phyloP scores from a whole-genome alignment of 2,888 invertebrate species.

The Caenorhabditis uteleia region DNA sequence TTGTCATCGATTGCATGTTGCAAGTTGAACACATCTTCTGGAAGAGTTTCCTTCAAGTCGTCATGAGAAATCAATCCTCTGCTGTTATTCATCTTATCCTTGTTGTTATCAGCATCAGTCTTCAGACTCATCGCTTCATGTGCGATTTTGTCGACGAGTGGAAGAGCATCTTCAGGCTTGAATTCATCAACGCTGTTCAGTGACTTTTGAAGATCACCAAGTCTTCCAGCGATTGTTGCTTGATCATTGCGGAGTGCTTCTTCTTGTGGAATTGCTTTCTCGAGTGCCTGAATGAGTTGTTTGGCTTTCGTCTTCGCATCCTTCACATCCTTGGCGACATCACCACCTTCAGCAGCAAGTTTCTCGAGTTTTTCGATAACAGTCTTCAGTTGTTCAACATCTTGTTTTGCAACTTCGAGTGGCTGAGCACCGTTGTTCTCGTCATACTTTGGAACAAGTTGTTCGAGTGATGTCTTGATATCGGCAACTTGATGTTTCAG shows the following conservation, averaged over 20 bases:
- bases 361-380: constrained; percentile 15
- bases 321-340: constrained; percentile 33
- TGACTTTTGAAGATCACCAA: constrained; percentile 16
- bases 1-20: constrained; percentile 23
- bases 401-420: constrained; percentile 20
- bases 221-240: constrained; percentile 10
- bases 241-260: constrained; percentile 22
- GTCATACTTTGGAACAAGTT: constrained; percentile 10
- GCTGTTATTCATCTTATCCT: constrained; percentile 9
- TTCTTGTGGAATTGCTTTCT: constrained; percentile 26
- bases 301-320: constrained; percentile 39
- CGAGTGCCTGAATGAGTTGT: constrained; percentile 30
- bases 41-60: constrained; percentile 17
- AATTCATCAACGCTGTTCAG: constrained; percentile 16
- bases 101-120: constrained; percentile 13
- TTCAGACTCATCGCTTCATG: constrained; percentile 28
- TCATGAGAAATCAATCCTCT: constrained; percentile 18
- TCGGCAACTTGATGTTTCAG: constrained; percentile 6
- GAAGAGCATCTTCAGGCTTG: constrained; percentile 22
- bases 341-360: constrained; percentile 17
- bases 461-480: constrained; percentile 6
- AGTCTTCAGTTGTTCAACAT: constrained; percentile 11
- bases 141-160: constrained; percentile 30
- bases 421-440: too few relatives aligned
- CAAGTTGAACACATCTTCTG: constrained; percentile 9